Evolutionary conservation across 2,888 invertebrate species (phyloP), one percentile per base, ranked within the genome.

Genomic region (Caenorhabditis sp.): DNA sequence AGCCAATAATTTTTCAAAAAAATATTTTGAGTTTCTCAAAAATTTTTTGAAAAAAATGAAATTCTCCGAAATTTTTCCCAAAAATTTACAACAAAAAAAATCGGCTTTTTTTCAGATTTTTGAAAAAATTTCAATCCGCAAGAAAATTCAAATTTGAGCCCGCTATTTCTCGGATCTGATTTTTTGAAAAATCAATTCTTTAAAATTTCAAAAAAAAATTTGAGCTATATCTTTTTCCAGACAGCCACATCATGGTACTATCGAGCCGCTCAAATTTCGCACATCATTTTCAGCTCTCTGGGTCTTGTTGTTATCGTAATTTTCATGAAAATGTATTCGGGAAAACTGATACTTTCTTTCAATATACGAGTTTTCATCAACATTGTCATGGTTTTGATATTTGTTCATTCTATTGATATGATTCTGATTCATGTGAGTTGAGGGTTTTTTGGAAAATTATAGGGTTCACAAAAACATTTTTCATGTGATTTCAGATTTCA

Each of bases 211-310:
- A n/a, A n/a, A n/a, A 24, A 12, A 36, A 5, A 51, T 57, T 24
- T 37, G 10, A 31, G 31, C 14, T 14, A 17, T 12, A 14, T 6
- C 17, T 26, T 58, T 23, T 65, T 62, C 8, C 69, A 74, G 74
- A 53, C 69, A 6, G 69, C 69, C 31, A 69, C 63, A 6, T 74
- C 74, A n/a, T 74, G 69, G 69, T 54, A 66, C 37, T 74, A 74
- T 26, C 62, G 74, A 8, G 17, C 58, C 14, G 69, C 69, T 12
- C 74, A 74, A 31, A 51, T 66, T 10, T 69, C 69, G 0, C 74
- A 74, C 23, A 61, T 74, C 1, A 8, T 66, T 1, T 69, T 74
- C 37, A 74, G 74, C n/a, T 10, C 14, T 14, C 12, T 43, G 5
- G 66, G 69, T 1, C 19, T 74, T 5, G 1, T 60, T 0, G 19